A percentile compares a stretch with the other conserved stretches of the same genome.
These are phyloP conservation scores for Agonopterix alstromeriana DNA, from an alignment of 2,888 invertebrate genomes.

Conservation along the genomic window DNA sequence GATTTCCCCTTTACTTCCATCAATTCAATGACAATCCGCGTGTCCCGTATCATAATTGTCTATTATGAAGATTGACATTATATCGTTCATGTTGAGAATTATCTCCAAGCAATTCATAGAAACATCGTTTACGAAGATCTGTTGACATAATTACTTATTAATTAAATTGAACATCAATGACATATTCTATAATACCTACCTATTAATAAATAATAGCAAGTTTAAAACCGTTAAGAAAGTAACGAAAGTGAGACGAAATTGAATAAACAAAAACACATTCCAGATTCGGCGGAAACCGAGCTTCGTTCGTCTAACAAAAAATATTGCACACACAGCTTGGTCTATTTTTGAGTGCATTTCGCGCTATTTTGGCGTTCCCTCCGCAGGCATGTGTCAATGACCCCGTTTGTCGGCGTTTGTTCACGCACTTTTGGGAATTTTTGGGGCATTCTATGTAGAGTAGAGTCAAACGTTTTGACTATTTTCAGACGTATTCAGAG, in stretches of 20 bases:
- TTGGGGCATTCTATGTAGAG: conserved; percentile 50
- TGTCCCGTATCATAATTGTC: conserved; percentile 56
- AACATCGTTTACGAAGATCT: neutral
- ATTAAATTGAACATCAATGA: too few relatives aligned
- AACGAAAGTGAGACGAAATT: neutral
- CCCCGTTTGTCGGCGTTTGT: conserved; percentile 69
- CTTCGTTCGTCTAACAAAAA: conserved; percentile 53
- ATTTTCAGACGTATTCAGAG: conserved; percentile 17
- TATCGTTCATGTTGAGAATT: conserved; percentile 8
- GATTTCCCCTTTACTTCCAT: conserved; percentile 27
- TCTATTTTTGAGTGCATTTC: conserved; percentile 76
- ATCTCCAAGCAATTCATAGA: neutral
- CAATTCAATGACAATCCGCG: conserved; percentile 36
- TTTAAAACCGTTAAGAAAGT: neutral
- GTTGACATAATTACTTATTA: neutral
- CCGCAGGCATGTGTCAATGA: conserved; percentile 70
- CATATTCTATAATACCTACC: too few relatives aligned
- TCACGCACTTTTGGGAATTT: conserved; percentile 73
- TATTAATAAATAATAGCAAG: neutral
- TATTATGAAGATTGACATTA: conserved; percentile 59
- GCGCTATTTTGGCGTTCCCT: conserved; percentile 78
- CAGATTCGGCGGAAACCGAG: conserved; percentile 45
- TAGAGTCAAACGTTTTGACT: conserved; percentile 23
- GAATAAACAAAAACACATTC: conserved; percentile 13
- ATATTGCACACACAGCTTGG: conserved; percentile 72